Base-by-base conservation (phyloP, 2,113 vertebrate genomes). In the Lepisosteus osseus region DNA sequence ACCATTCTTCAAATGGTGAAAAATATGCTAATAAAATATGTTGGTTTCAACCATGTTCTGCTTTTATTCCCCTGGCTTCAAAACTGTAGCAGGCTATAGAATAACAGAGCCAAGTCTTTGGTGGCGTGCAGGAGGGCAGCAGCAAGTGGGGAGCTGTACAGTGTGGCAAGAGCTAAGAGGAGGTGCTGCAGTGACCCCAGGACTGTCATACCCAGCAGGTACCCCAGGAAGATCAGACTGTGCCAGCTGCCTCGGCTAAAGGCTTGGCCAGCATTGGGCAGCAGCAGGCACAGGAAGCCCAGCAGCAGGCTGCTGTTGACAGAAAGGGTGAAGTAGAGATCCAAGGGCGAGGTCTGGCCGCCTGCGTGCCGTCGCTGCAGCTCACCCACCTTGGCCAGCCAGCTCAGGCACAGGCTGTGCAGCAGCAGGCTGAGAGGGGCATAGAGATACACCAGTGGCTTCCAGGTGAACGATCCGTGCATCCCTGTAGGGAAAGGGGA, bases 151-250 rank as follows among this genome's bases (percentile, higher is more conserved):
- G 91, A 92, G 7, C 83, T 66, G 4, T 72, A 73, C 43, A 92
- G 79, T 29, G 86, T 83, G 0, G 77, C 77, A 6, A 84, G 4
- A 7, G 69, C 17, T 0, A 89, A 73, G 15, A 87, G 63, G n/a
- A 90, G 78, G 73, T 85, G 80, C 61, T 89, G 70, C 0, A 78
- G 67, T 70, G 78, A 77, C 8, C 90, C 88, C 72, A 92, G 78
- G 68, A 92, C 76, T 41, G 92, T 75, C 42, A 92, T 76, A 8
- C 86, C 87, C 0, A 86, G 68, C 72, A 92, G 81, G 77, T 90
- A 93, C 41, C 84, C 88, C 0, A 90, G 73, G 70, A 93, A 93
- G 43, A 92, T 84, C 65, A 93, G 81, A 57, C 69, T 88, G 61
- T 78, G 77, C 91, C 92, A 93, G 84, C 68, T 90, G 72, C 88